Evolutionary conservation across 2,888 invertebrate species (phyloP).

Genomic region (Diarsia mendica): DNA sequence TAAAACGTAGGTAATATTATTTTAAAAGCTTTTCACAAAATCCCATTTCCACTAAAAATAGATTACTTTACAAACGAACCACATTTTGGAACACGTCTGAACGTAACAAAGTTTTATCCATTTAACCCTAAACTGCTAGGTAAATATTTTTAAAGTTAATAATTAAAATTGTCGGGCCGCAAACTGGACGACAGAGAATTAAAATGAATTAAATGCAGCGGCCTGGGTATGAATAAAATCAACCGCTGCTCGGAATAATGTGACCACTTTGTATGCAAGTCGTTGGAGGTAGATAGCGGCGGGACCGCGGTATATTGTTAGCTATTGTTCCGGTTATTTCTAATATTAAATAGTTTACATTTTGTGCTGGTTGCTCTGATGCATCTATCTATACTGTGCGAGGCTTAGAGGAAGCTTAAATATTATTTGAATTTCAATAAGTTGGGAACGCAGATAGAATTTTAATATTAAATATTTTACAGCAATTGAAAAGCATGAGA

Average conservation of each 20-base stretch:
- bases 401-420: neutral
- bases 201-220: constrained; percentile 70
- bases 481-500: neutral
- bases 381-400: neutral
- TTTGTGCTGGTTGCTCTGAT: constrained; percentile 7
- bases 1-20: constrained; percentile 32
- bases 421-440: constrained; percentile 8
- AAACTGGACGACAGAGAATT: constrained; percentile 63
- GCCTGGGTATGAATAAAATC: constrained; percentile 65
- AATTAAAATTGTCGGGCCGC: constrained; percentile 69
- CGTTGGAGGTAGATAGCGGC: constrained; percentile 51
- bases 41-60: constrained; percentile 36
- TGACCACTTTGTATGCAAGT: constrained; percentile 69
- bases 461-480: neutral
- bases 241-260: constrained; percentile 60
- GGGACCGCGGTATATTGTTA: constrained; percentile 49
- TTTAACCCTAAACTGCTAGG: constrained; percentile 56
- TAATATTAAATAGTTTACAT: constrained; percentile 41
- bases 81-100: constrained; percentile 21
- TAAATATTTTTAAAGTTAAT: constrained; percentile 65
- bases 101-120: constrained; percentile 35
- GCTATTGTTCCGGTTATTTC: constrained; percentile 55
- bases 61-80: constrained; percentile 42
- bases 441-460: neutral
- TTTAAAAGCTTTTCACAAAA: constrained; percentile 30